Conservation (phyloP, 2,888 invertebrate genomes). For the Didymodactylos carnosus region DNA sequence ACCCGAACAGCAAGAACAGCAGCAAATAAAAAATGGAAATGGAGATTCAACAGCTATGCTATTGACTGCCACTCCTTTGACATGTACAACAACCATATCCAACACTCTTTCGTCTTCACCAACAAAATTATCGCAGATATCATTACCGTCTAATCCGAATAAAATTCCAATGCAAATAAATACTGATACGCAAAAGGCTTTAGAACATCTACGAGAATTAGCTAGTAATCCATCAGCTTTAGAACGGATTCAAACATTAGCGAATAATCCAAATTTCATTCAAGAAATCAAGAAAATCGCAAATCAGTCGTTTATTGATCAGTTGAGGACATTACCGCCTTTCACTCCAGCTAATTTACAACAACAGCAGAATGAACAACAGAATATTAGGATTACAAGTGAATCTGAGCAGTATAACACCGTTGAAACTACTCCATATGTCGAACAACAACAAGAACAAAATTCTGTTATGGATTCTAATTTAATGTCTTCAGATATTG, state of each 20-base stretch:
- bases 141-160: neutral
- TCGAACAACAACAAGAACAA: neutral
- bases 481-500: too few species aligned
- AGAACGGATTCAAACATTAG: neutral
- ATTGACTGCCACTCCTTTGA: too few species aligned
- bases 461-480: neutral
- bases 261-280: neutral
- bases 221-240: neutral
- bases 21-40: neutral
- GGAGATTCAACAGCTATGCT: conserved; percentile 5
- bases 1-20: conserved; percentile 2
- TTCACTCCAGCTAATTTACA: neutral
- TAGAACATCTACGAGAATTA: conserved; percentile 15
- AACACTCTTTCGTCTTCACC: neutral
- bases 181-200: conserved; percentile 17
- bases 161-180: neutral
- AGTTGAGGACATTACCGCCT: neutral
- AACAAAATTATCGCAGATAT: neutral
- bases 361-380: neutral
- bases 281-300: neutral
- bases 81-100: too few species aligned
- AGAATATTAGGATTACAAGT: too few species aligned
- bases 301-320: neutral
- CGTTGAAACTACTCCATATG: neutral
- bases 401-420: too few species aligned